Base-by-base conservation (phyloP, 2,113 vertebrate genomes). In the Microcebus ravelobensis region DNA sequence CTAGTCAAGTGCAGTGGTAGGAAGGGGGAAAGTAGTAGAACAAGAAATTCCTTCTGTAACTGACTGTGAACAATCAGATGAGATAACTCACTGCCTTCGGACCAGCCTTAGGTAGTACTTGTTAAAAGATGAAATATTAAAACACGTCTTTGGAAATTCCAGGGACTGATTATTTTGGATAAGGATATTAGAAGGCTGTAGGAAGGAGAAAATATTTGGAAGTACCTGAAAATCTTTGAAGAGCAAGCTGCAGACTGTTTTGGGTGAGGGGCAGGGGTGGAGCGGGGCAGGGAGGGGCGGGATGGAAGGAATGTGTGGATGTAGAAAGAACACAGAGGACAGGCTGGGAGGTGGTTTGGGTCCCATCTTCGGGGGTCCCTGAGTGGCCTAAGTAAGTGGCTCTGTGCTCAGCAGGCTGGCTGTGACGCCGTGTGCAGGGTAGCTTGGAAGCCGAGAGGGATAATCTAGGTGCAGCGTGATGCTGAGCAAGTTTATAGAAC, bases 231-330 rank as follows among this genome's bases (percentile, higher is more conserved):
- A 88, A 84, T 79, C n/a, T n/a, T 68, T 34, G 10, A 86, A 71
- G n/a, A 88, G 36, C 61, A 70, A 74, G 36, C 45, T 92, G 93
- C 77, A 39, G 45, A 70, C 34, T 71, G 27, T 63, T 96, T 93
- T 57, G 70, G 42, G 17, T 17, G 52, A 63, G 23, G 15, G 0
- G 0, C 10, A 0, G 18, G 8, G 9, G 34, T 9, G 6, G 76
- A 8, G 4, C 57, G 18, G 45, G 63, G 2, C 6, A 11, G 3
- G 55, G 34, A 83, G 42, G 68, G 11, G 34, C 20, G 7, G 39
- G 13, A 39, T 1, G 5, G 25, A 86, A 11, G 59, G 10, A 39
- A 81, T 18, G 29, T n/a, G 52, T 36, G 6, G 68, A 87, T 23
- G 12, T 6, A 55, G 63, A 82, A 87, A 94, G 71, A 45, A 15